These are phyloP conservation scores for Lordiphosa collinella DNA, from an alignment of 1,140 invertebrate species.

Conservation along the genomic window DNA sequence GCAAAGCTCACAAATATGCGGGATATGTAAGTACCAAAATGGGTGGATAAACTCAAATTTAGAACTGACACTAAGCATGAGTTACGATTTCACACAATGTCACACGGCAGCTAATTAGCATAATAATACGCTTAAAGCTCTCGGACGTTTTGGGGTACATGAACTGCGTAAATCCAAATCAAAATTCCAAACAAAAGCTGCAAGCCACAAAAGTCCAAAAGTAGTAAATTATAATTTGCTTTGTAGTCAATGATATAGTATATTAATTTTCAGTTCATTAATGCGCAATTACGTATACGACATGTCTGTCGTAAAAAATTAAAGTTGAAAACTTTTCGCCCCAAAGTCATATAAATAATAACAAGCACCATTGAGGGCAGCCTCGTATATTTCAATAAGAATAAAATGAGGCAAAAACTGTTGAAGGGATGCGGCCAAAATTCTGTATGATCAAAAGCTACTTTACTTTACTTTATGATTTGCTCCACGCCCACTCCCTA, in stretches of 20 bases:
- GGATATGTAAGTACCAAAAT: constrained; percentile 75
- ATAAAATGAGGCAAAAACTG: not conserved
- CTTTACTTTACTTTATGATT: not conserved
- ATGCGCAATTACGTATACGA: constrained; percentile 37
- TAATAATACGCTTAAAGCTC: constrained; percentile 41
- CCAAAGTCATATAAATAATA: constrained; percentile 37
- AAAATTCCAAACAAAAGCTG: not conserved
- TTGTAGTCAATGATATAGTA: constrained; percentile 43
- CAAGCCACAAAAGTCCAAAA: constrained; percentile 17
- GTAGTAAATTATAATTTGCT: constrained; percentile 40
- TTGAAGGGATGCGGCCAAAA: not conserved
- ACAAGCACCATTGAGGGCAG: constrained; percentile 2
- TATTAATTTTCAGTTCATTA: constrained; percentile 51
- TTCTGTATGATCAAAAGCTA: not conserved
- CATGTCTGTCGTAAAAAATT: constrained; percentile 10
- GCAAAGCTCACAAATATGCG: constrained; percentile 50
- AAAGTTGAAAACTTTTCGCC: constrained; percentile 33
- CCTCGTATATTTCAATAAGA: too few relatives aligned
- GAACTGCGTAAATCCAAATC: constrained; percentile 29
- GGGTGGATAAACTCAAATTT: constrained; percentile 5
- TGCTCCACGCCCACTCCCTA: not conserved
- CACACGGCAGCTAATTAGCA: constrained; percentile 43
- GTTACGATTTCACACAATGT: constrained; percentile 20
- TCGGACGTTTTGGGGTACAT: constrained; percentile 23
- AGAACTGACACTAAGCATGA: constrained; percentile 42